Evolutionary conservation across 2,888 invertebrate species (phyloP).

Genomic region (Calameuta idolon): DNA sequence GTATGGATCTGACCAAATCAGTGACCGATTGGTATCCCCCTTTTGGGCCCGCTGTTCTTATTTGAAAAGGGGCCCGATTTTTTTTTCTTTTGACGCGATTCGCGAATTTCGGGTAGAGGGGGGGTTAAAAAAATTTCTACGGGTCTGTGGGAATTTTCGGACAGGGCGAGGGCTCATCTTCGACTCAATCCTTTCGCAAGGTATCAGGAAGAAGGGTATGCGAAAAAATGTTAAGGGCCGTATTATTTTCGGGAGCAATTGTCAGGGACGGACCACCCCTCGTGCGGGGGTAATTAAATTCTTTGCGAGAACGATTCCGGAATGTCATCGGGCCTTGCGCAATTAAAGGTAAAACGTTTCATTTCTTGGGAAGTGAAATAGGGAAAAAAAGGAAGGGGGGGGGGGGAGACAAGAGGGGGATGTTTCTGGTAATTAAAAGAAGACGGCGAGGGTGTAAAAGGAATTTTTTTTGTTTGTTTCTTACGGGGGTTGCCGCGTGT

Average conservation of each 20-base stretch:
- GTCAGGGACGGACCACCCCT: slow-evolving; percentile 36
- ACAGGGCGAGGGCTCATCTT: no score
- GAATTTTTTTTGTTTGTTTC: slow-evolving; percentile 25
- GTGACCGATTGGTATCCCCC: slow-evolving; percentile 58
- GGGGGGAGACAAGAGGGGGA: slow-evolving; percentile 14
- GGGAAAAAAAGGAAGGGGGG: slow-evolving; percentile 39
- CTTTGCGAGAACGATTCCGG: slow-evolving; percentile 64
- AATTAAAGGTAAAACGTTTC: slow-evolving; percentile 65
- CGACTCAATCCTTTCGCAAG: background rate
- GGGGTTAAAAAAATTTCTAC: no score
- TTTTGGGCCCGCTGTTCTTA: slow-evolving; percentile 24
- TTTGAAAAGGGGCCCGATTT: background rate
- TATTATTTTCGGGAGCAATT: slow-evolving; percentile 24
- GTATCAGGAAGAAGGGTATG: background rate
- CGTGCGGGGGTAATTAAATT: slow-evolving; percentile 60
- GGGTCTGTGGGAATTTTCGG: no score
- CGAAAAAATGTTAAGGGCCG: background rate
- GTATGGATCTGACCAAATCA: slow-evolving; percentile 64
- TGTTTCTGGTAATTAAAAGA: slow-evolving; percentile 63
- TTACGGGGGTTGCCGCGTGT: slow-evolving; percentile 29
- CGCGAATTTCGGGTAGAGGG: background rate
- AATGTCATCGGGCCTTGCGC: slow-evolving; percentile 57
- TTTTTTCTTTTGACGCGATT: background rate
- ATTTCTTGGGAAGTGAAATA: slow-evolving; percentile 41
- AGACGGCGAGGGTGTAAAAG: slow-evolving; percentile 45